phyloP scores from a whole-genome alignment of 2,113 vertebrate species.

The Rallus limicola region DNA sequence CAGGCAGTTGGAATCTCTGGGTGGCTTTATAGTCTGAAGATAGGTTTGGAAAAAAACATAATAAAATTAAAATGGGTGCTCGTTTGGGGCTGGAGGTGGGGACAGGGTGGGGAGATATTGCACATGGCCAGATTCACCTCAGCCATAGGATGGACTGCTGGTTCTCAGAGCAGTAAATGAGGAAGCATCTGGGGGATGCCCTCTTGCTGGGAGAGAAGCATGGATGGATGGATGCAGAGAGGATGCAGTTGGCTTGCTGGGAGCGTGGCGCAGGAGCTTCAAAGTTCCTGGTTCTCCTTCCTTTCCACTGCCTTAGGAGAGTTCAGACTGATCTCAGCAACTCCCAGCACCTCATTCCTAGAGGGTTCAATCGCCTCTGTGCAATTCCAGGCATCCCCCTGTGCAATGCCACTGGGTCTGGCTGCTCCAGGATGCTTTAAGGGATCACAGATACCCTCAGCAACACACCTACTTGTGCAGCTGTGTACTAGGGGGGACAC shows the following conservation, averaged over 20 bases:
- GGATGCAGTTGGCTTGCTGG: neutral
- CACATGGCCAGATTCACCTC: neutral
- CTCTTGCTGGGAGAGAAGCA: neutral
- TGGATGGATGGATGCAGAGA: neutral
- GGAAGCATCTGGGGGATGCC: neutral
- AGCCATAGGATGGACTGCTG: neutral
- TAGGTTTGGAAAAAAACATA: neutral
- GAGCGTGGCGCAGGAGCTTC: neutral
- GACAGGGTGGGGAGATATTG: neutral
- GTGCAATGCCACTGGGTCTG: neutral
- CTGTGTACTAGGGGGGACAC: neutral
- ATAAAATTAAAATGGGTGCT: neutral
- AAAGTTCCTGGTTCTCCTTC: neutral
- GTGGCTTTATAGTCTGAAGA: neutral
- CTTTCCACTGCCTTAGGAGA: accelerated
- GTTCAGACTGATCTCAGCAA: neutral
- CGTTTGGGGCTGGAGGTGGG: neutral
- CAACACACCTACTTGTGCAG: neutral
- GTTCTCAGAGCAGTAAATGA: neutral
- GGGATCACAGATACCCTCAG: neutral
- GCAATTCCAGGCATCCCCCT: neutral
- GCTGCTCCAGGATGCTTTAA: neutral
- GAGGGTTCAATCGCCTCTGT: neutral
- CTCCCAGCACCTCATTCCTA: neutral
- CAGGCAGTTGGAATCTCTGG: neutral